Evolutionary conservation across 2,113 vertebrate species (phyloP), one percentile per base, ranked within the genome.

Genomic region (Lepus europaeus): DNA sequence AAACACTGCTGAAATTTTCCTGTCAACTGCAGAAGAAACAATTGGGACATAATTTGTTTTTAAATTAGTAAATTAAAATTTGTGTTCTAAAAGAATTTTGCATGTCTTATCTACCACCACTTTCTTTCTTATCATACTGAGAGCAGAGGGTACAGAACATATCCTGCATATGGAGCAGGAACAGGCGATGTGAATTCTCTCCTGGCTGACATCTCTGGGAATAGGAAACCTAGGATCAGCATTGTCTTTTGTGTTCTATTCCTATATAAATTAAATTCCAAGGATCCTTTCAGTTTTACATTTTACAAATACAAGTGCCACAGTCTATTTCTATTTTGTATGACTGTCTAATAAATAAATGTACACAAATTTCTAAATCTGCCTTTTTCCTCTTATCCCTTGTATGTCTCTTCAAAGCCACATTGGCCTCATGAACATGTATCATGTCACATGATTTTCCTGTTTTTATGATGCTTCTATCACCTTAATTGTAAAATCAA

Each of bases 41-140:
- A 86, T 39, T 39, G 39, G 39, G 91, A 61, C 49, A 64, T 33
- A 70, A 66, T 95, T 88, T 93, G 56, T 33, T 79, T 95, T 90
- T 83, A 79, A 78, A 68, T 83, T 66, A 66, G 33, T 53, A 70
- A 39, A 85, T 89, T 81, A 39, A 59, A 59, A 59, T 59, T 59
- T 90, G 63, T 59, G 51, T 91, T 95, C 33, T 84, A 68, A 87
- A 51, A 81, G 63, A 64, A 39, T 86, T 86, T 76, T 10, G 63
- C 86, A 25, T 45, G 8, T 77, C 73, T 92, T n/a, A 76, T 45
- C 36, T 5, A 72, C 25, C 80, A 3, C 91, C 39, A n/a, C 9
- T 84, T 79, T 64, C 59, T 84, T 72, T 64, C 14, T 84, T 88
- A 7, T 11, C 29, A 17, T 5, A 61, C 14, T 84, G 91, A 70